phyloP scores from a whole-genome alignment of 1,140 invertebrate species.

The Philotrypesis tridentata region DNA sequence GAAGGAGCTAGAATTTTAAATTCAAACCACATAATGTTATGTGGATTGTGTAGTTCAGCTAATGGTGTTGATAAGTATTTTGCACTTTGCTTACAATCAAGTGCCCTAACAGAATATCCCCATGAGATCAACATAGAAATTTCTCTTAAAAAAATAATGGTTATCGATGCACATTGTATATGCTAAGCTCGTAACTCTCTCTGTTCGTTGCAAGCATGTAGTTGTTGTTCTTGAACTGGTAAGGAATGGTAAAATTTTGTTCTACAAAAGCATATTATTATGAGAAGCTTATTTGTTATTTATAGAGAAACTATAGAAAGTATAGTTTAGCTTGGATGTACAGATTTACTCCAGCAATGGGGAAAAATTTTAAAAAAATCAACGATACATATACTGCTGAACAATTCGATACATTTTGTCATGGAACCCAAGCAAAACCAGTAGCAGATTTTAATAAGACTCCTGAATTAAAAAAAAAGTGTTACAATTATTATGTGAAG shows the following conservation, averaged over 20 bases:
- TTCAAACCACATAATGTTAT: not conserved
- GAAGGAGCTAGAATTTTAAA: not conserved
- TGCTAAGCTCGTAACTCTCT: not conserved
- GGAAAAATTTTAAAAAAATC: not conserved
- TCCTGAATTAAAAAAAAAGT: not conserved
- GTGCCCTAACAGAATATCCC: not conserved
- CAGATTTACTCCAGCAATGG: not conserved
- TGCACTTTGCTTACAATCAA: not conserved
- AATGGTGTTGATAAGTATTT: not conserved
- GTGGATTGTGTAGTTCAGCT: not conserved
- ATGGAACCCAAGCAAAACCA: not conserved
- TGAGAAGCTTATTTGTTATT: not conserved
- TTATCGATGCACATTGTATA: not conserved
- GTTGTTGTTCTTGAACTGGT: not conserved
- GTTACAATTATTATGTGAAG: no score
- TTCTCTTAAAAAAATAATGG: not conserved
- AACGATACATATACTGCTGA: not conserved
- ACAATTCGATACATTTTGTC: not conserved
- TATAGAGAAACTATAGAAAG: not conserved
- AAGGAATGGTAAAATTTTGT: not conserved
- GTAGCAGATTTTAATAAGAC: not conserved
- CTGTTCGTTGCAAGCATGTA: not conserved
- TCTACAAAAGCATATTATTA: not conserved
- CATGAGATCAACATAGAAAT: not conserved
- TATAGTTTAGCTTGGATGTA: not conserved